phyloP scores from a whole-genome alignment of 2,797 vertebrate genomes.

The Spinus olivaceus region DNA sequence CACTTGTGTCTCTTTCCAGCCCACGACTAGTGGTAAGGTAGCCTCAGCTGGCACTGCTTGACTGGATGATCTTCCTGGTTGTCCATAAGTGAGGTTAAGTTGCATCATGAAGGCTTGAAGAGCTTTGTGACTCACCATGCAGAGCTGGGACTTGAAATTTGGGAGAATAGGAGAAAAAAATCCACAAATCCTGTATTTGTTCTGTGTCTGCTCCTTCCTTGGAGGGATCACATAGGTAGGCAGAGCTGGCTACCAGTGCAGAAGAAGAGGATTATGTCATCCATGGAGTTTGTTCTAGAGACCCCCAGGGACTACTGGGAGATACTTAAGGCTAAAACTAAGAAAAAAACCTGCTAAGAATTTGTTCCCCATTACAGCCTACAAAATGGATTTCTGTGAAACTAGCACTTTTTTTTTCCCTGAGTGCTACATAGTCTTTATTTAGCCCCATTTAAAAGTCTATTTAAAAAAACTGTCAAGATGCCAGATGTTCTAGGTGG shows the following conservation, averaged over 20 bases:
- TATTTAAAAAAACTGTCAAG: slow-evolving; percentile 43
- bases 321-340: background rate
- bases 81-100: background rate
- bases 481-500: slow-evolving; percentile 63
- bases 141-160: background rate
- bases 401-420: background rate
- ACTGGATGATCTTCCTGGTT: background rate
- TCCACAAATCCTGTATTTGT: background rate
- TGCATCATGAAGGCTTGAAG: background rate
- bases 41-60: background rate
- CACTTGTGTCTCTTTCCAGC: background rate
- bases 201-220: background rate
- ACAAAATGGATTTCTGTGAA: slow-evolving; percentile 27
- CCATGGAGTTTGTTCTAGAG: background rate
- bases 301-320: background rate
- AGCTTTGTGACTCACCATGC: background rate
- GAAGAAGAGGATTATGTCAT: background rate
- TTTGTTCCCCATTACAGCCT: background rate
- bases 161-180: background rate
- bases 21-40: background rate
- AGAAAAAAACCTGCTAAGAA: slow-evolving; percentile 6
- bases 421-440: slow-evolving; percentile 31
- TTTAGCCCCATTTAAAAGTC: slow-evolving; percentile 48
- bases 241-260: background rate
- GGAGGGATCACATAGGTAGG: background rate